Conservation (phyloP, 2,888 invertebrate genomes). For the Bruchidius siliquastri region DNA sequence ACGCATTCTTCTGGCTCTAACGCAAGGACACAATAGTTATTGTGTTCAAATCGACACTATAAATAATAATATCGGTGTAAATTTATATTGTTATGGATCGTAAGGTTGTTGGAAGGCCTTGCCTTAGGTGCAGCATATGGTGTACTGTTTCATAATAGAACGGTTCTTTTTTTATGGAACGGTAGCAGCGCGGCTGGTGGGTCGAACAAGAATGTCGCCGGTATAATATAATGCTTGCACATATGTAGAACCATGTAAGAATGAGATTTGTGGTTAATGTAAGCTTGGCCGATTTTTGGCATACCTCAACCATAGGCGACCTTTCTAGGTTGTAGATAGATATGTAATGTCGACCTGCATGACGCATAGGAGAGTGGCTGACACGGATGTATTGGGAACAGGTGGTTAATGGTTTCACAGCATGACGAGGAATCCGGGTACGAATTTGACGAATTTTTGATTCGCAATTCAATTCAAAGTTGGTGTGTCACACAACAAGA, state of each 20-base stretch:
- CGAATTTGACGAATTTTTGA: too few relatives aligned
- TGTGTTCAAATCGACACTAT: not conserved
- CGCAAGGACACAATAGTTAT: not conserved
- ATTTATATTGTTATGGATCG: not conserved
- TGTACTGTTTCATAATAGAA: not conserved
- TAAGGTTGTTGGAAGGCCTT: not conserved
- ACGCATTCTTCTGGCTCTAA: not conserved
- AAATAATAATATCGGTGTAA: not conserved
- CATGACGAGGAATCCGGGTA: too few relatives aligned
- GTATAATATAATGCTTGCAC: not conserved
- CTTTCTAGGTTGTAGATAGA: not conserved
- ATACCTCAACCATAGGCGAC: not conserved
- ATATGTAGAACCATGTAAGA: not conserved
- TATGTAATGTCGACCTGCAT: not conserved
- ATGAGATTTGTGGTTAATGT: not conserved
- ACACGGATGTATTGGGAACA: not conserved
- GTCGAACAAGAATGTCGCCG: not conserved
- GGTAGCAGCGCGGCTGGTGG: not conserved
- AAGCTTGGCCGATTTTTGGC: not conserved
- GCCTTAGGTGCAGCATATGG: not conserved
- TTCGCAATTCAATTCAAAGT: too few relatives aligned
- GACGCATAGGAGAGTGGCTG: not conserved
- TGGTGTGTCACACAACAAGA: too few relatives aligned
- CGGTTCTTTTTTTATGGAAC: not conserved
- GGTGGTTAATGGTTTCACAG: not conserved